These are phyloP conservation scores for Chaetodon auriga DNA, from an alignment of 2,113 vertebrate genomes.

Conservation along the genomic window DNA sequence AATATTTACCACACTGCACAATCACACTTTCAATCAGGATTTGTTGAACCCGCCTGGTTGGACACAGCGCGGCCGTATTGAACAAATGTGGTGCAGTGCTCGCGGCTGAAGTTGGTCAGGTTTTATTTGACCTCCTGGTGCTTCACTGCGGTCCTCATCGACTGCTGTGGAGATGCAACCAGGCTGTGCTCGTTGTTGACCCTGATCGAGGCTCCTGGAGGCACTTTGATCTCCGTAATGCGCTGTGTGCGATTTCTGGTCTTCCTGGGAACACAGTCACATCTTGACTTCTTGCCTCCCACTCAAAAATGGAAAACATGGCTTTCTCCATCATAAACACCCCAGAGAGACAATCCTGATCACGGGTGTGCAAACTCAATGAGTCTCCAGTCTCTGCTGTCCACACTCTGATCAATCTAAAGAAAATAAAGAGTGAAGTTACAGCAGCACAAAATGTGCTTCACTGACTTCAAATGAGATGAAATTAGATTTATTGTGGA, in stretches of 20 bases:
- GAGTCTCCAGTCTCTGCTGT: slow-evolving; percentile 46
- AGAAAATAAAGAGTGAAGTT: background rate
- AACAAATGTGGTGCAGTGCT: slow-evolving; percentile 64
- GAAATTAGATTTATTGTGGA: background rate
- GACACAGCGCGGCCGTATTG: slow-evolving; percentile 35
- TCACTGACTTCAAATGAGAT: background rate
- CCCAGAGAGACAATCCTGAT: slow-evolving; percentile 58
- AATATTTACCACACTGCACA: background rate
- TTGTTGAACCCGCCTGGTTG: slow-evolving; percentile 46
- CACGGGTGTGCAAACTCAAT: slow-evolving; percentile 45
- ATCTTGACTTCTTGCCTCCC: slow-evolving; percentile 24
- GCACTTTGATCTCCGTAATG: slow-evolving; percentile 47
- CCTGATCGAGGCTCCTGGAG: slow-evolving; percentile 53
- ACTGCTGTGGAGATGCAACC: slow-evolving; percentile 26
- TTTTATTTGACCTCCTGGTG: slow-evolving; percentile 66
- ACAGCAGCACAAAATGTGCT: background rate
- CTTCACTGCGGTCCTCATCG: slow-evolving; percentile 34
- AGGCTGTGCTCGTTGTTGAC: slow-evolving; percentile 61
- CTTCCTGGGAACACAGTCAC: too few species aligned
- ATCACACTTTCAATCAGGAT: background rate
- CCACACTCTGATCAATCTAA: slow-evolving; percentile 44
- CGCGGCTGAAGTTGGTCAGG: slow-evolving; percentile 64
- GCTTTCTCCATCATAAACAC: slow-evolving; percentile 51
- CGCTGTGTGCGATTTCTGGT: background rate
- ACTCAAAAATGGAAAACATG: slow-evolving; percentile 61